phyloP scores from a whole-genome alignment of 2,113 vertebrate species.

The Cyanistes caeruleus region DNA sequence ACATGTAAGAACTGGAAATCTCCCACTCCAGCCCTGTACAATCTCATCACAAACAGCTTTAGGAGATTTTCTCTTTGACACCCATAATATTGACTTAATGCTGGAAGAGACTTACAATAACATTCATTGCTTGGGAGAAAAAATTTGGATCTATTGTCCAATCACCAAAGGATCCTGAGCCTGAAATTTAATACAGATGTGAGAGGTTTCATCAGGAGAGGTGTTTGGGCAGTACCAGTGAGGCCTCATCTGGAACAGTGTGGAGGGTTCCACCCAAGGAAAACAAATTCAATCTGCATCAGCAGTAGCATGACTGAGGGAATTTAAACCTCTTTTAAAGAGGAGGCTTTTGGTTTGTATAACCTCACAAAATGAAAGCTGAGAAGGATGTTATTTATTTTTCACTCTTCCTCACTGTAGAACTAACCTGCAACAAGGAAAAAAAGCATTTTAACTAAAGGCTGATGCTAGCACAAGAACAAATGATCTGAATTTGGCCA shows the following conservation, averaged over 20 bases:
- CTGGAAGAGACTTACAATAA: background rate
- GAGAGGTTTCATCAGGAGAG: background rate
- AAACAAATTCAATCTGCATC: background rate
- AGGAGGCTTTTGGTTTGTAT: background rate
- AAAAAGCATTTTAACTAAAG: background rate
- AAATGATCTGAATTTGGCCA: background rate
- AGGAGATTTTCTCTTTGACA: background rate
- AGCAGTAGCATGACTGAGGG: background rate
- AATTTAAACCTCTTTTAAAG: background rate
- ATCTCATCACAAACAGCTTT: background rate
- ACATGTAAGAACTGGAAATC: background rate
- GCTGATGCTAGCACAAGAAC: background rate
- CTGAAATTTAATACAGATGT: background rate
- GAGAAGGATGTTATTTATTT: background rate
- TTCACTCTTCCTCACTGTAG: background rate
- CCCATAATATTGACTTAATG: background rate
- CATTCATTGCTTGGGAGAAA: background rate
- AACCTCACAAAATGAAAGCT: background rate
- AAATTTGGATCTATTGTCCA: background rate
- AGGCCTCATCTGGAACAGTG: background rate
- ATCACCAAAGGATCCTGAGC: background rate
- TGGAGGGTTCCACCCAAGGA: background rate
- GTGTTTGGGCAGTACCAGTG: background rate
- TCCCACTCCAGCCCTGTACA: background rate
- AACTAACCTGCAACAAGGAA: background rate